phyloP scores from a whole-genome alignment of 2,888 invertebrate genomes.

The Pogonocherus hispidulus region DNA sequence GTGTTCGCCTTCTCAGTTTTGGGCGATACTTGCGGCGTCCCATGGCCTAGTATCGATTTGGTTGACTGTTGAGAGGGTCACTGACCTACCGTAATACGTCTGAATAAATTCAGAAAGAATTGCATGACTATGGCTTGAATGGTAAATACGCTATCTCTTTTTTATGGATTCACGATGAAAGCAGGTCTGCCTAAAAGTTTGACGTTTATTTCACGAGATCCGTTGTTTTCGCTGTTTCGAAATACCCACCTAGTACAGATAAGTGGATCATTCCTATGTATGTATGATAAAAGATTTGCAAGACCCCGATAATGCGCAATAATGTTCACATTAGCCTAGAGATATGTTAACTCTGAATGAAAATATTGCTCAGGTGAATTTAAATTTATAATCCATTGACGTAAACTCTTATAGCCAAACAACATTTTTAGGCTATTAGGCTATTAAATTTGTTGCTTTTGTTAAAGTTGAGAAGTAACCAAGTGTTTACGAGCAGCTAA shows the following conservation, averaged over 20 bases:
- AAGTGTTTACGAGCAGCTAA: too few species aligned
- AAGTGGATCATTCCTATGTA: neutral
- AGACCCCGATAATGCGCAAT: slow-evolving; percentile 9
- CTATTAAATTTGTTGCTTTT: too few species aligned
- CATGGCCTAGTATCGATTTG: slow-evolving; percentile 57
- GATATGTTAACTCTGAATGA: neutral
- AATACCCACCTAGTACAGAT: neutral
- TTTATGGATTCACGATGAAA: slow-evolving; percentile 26
- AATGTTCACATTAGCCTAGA: slow-evolving; percentile 1
- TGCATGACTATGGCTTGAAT: slow-evolving; percentile 50
- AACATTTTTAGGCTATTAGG: slow-evolving; percentile 1
- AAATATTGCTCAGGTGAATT: slow-evolving; percentile 8
- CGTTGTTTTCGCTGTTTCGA: slow-evolving; percentile 12
- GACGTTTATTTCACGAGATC: too few species aligned
- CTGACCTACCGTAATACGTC: slow-evolving; percentile 62
- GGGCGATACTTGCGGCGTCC: slow-evolving; percentile 20
- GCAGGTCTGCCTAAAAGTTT: slow-evolving; percentile 14
- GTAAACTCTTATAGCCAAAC: neutral
- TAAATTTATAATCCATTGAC: slow-evolving; percentile 12
- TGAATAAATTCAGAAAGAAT: slow-evolving; percentile 62
- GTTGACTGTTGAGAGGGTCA: slow-evolving; percentile 58
- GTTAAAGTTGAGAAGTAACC: too few species aligned
- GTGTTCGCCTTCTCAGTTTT: slow-evolving; percentile 36
- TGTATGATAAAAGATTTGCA: neutral
- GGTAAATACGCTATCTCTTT: slow-evolving; percentile 28